Percentiles rank a stretch among this genome's conserved stretches.
Evolutionary conservation across 2,113 vertebrate species (phyloP).

Genomic region (Perognathus longimembris): DNA sequence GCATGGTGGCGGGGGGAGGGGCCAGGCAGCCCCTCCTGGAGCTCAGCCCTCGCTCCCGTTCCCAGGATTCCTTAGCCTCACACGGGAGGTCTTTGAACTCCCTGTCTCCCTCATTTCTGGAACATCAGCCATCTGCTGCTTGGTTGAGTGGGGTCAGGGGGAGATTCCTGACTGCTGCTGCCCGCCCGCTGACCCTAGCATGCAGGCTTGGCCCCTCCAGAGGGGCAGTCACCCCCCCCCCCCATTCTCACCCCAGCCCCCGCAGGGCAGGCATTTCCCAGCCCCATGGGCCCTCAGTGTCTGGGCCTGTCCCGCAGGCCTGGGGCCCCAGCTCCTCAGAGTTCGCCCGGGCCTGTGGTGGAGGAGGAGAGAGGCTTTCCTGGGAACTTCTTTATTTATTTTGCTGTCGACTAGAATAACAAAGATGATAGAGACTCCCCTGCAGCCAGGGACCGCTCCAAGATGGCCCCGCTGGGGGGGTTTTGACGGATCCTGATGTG

Average conservation of each 20-base stretch:
- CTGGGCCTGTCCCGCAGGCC: no score
- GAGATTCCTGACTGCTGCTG: not conserved
- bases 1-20: no score
- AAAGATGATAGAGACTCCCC: not conserved
- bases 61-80: conserved; percentile 74
- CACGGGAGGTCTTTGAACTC: conserved; percentile 82
- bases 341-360: not conserved
- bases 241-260: no score
- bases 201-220: not conserved
- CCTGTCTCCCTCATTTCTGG: conserved; percentile 60
- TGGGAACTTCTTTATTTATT: not conserved
- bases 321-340: no score
- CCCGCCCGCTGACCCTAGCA: conserved; percentile 54
- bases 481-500: no score
- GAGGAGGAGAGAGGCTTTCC: not conserved
- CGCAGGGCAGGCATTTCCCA: no score
- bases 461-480: no score
- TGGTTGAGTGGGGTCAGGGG: conserved; percentile 73
- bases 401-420: not conserved
- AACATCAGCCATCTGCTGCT: conserved; percentile 64
- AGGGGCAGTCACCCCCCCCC: no score
- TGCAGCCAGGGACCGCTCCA: no score
- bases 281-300: no score
- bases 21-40: not conserved
- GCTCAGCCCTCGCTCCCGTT: conserved; percentile 67